Percentiles rank a stretch among this genome's conserved stretches.
These are phyloP conservation scores for Oscheius myriophilus DNA, from an alignment of 2,888 invertebrate species.

Conservation along the genomic window DNA sequence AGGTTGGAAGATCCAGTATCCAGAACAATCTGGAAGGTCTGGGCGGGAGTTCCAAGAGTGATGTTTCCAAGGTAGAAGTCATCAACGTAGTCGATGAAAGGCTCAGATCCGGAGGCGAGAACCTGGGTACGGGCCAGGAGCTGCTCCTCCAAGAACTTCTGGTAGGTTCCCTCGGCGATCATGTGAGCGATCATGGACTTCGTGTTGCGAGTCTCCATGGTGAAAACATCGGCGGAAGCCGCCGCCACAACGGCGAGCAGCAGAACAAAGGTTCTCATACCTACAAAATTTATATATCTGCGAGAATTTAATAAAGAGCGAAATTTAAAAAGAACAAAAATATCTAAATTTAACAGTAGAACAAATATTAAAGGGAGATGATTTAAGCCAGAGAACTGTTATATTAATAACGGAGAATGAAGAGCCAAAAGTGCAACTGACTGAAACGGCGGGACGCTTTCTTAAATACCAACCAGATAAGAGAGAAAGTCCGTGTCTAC, in stretches of 20 bases:
- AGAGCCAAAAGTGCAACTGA: too few species aligned
- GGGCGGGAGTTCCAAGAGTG: constrained; percentile 61
- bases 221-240: constrained; percentile 44
- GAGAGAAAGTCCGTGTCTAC: too few species aligned
- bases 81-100: constrained; percentile 58
- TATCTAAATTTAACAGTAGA: background rate
- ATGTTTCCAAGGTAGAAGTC: constrained; percentile 67
- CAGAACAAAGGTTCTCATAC: constrained; percentile 45
- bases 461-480: too few species aligned
- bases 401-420: too few species aligned
- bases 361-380: too few species aligned
- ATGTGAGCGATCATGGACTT: constrained; percentile 47
- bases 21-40: constrained; percentile 55
- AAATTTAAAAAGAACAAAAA: background rate
- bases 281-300: constrained; percentile 3
- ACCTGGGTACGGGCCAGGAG: constrained; percentile 33
- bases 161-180: constrained; percentile 32
- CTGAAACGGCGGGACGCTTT: too few species aligned
- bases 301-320: background rate
- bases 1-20: constrained; percentile 65
- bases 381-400: too few species aligned
- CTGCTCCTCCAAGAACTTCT: constrained; percentile 30
- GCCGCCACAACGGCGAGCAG: constrained; percentile 54
- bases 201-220: constrained; percentile 38
- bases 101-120: constrained; percentile 48